phyloP scores from a whole-genome alignment of 2,888 invertebrate genomes.

The Pterobdella sp. region DNA sequence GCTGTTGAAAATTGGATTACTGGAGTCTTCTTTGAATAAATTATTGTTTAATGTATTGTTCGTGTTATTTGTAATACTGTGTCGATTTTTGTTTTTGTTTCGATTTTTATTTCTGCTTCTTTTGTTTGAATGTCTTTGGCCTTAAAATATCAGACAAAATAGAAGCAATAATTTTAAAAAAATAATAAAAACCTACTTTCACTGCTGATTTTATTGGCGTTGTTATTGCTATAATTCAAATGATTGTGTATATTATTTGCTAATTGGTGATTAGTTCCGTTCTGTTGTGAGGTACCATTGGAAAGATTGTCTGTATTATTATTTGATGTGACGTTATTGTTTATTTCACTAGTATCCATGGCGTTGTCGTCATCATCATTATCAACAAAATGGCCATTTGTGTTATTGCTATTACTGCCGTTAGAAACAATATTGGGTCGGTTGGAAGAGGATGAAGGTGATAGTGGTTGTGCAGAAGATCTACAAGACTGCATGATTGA shows the following conservation, averaged over 20 bases:
- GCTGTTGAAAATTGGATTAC: conserved; percentile 33
- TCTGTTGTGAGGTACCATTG: conserved; percentile 9
- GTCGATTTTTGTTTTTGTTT: conserved; percentile 7
- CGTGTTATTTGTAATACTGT: conserved; percentile 23
- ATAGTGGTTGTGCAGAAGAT: conserved; percentile 4
- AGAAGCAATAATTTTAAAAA: background rate
- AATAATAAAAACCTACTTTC: background rate
- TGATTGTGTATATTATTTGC: conserved; percentile 4
- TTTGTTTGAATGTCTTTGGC: conserved; percentile 4
- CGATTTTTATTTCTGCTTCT: conserved; percentile 3
- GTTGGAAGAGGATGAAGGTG: background rate
- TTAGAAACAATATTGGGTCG: conserved; percentile 5
- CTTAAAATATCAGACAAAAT: conserved; percentile 27
- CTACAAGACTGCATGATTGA: background rate
- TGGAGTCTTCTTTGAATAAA: conserved; percentile 33
- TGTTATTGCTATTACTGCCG: background rate
- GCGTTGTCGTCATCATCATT: background rate
- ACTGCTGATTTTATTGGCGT: background rate
- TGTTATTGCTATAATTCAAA: background rate
- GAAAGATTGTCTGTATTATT: background rate
- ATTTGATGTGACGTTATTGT: background rate
- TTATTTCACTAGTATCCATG: conserved; percentile 4
- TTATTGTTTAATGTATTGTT: conserved; percentile 14
- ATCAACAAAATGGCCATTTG: conserved; percentile 6
- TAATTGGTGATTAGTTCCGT: background rate